phyloP scores from a whole-genome alignment of 64 coral and sea anemone species.

The Dendronephthya gigantea region DNA sequence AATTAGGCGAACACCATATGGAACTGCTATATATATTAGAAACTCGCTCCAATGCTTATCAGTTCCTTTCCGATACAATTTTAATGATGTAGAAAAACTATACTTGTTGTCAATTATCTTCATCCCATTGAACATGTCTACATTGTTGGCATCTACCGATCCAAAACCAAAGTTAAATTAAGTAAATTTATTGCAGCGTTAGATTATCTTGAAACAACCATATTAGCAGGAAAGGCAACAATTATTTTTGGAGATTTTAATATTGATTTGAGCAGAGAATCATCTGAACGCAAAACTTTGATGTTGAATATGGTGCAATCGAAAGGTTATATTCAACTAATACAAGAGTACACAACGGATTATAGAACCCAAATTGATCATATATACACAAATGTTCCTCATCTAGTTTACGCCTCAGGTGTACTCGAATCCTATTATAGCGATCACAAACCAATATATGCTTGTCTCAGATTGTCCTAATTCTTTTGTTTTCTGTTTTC shows the following conservation, averaged over 20 bases:
- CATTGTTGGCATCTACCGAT: constrained; percentile 34
- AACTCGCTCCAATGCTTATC: constrained; percentile 18
- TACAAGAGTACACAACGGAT: constrained; percentile 35
- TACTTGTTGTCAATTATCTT: constrained; percentile 10
- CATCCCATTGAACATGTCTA: constrained; percentile 19
- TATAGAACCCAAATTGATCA: constrained; percentile 41
- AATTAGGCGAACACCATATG: constrained; percentile 22
- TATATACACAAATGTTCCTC: constrained; percentile 39
- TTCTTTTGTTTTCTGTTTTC: too few species aligned
- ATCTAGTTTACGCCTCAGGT: constrained; percentile 22
- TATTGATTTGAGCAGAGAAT: constrained; percentile 20
- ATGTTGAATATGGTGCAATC: neutral
- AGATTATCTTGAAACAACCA: constrained; percentile 17
- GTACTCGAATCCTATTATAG: constrained; percentile 42
- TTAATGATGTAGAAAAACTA: constrained; percentile 45
- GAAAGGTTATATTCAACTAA: constrained; percentile 34
- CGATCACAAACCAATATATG: constrained; percentile 39
- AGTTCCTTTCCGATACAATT: constrained; percentile 39
- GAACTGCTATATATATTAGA: constrained; percentile 22
- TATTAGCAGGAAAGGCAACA: neutral
- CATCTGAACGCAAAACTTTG: neutral
- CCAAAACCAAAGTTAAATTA: constrained; percentile 6
- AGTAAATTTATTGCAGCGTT: constrained; percentile 12
- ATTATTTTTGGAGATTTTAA: too few species aligned
- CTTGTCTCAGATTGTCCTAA: too few species aligned